Evolutionary conservation across 2,888 invertebrate species (phyloP), one percentile per base, ranked within the genome.

Genomic region (Rugalucina vietnamica): DNA sequence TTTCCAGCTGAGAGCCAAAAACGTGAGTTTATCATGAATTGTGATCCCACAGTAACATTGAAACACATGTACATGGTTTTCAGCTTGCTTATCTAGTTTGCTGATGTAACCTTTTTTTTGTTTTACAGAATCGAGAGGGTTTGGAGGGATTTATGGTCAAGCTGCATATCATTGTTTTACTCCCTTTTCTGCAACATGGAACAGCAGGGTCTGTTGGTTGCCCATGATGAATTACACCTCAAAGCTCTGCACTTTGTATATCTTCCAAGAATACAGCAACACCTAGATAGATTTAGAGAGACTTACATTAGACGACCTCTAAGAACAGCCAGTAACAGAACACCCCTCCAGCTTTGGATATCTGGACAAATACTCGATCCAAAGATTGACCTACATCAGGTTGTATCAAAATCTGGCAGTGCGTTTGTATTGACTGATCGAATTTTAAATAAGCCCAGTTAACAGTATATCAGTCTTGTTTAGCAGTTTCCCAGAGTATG

Each of bases 91-190:
- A n/a, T n/a, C n/a, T n/a, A n/a, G n/a, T n/a, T n/a, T n/a, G n/a
- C n/a, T n/a, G n/a, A n/a, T n/a, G n/a, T n/a, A n/a, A n/a, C n/a
- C n/a, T 43, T 18, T 43, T 43, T 43, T 18, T 43, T 12, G 8
- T 43, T 43, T 24, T 14, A 24, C 27, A 60, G 60, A n/a, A 60
- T 24, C 60, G 60, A 60, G 60, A 8, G 60, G n/a, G 50, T 85
- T 32, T 85, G 82, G 80, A 74, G 85, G 50, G 85, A 85, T n/a
- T 10, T 85, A 27, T 82, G 85, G 82, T 43, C 27, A 75, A 77
- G 85, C 70, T 73, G 29, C 36, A 80, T 77, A 71, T 34, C 54
- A 12, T 54, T 72, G 29, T 85, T 77, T 50, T 82, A 85, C 69
- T 27, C 74, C 21, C 37, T 85, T 18, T 85, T 85, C 54, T 79